Base-by-base conservation (phyloP, 2,888 invertebrate species). In the Lottia scabra region DNA sequence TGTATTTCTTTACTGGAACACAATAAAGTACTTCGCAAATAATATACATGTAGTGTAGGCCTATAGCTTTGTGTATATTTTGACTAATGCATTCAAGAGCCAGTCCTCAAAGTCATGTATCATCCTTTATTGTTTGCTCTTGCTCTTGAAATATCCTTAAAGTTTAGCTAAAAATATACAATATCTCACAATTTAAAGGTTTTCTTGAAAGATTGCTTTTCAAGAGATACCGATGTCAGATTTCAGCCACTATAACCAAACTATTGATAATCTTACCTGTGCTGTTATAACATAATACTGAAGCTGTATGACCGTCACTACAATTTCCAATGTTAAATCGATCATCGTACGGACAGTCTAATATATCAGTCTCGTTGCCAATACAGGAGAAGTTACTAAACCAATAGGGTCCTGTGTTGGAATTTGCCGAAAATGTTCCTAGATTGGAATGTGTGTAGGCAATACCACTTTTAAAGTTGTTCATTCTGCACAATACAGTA, bases 341-440 rank as follows among this genome's bases (percentile, higher is more conserved):
- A 46, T 81, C 77, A 44, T 77, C 67, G 68, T 78, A 79, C 0
- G 79, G 74, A 72, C 87, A 87, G 16, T 83, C 74, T n/a, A 74
- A 27, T 30, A 87, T 65, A 6, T 62, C 56, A 0, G 56, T 65
- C 68, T 87, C 87, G 19, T 73, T 74, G 19, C 87, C 86, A 1
- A 78, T 81, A 75, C 87, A 87, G 74, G 80, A 81, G 38, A 87
- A 80, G 2, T 79, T 77, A 63, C 84, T 81, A 63, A 85, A 66
- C 81, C 84, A 81, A 73, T 80, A 86, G 0, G 87, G 86, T 6
- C 84, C 83, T 12, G 71, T 38, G 66, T 15, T 65, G 23, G 65
- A 27, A 16, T 66, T 48, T 43, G 71, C 16, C 8, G 62, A 16
- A 44, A 63, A 66, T 0, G 71, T 71, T 45, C 65, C 48, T 2